Percentiles rank a stretch among this genome's conserved stretches.
Conservation (phyloP, 2,113 vertebrate genomes). For the Tauraco erythrolophus region DNA sequence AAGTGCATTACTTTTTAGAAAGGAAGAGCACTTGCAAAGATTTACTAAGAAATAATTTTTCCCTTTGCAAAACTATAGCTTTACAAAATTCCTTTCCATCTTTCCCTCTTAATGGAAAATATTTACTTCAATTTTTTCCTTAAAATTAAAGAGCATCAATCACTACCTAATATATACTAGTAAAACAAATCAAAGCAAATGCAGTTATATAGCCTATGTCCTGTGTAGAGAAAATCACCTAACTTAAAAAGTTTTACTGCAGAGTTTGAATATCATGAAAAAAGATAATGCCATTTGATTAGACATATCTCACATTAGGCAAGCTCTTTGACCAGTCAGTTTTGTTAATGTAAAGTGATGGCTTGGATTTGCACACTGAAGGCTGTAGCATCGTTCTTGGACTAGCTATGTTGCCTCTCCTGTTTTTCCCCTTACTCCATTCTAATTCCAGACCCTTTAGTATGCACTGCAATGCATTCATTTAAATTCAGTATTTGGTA, state of each 20-base stretch:
- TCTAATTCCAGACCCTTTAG: background rate
- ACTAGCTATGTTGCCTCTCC: background rate
- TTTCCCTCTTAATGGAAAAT: background rate
- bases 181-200: background rate
- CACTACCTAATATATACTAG: background rate
- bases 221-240: background rate
- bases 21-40: background rate
- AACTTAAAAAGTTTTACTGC: background rate
- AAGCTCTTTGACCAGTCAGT: background rate
- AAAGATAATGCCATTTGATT: background rate
- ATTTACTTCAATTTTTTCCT: background rate
- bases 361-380: background rate
- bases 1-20: background rate
- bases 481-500: conserved; percentile 42
- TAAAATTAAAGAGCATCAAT: background rate
- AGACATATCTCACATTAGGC: background rate
- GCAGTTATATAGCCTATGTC: background rate
- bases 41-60: background rate
- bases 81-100: background rate
- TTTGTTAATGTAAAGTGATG: background rate
- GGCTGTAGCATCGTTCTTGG: background rate
- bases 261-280: background rate
- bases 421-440: background rate
- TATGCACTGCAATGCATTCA: background rate
- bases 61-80: background rate